phyloP scores from a whole-genome alignment of 2,797 vertebrate species.

The Esox masquinongy region DNA sequence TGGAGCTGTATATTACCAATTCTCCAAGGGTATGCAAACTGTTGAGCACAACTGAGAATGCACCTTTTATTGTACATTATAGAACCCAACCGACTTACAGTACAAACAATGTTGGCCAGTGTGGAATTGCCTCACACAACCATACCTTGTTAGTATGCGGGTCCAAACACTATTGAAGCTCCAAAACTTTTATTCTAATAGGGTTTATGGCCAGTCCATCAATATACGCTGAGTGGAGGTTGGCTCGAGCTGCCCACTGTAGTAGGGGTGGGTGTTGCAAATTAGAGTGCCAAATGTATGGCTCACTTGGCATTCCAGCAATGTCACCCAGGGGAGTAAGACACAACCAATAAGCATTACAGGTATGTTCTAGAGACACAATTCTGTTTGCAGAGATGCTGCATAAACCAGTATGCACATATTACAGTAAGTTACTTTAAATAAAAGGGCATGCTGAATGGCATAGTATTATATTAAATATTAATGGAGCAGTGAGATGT shows the following conservation, averaged over 20 bases:
- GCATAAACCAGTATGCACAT: no score
- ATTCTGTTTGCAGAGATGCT: no score
- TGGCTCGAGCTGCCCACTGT: constrained; percentile 44
- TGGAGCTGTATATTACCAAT: no score
- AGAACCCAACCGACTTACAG: constrained; percentile 19
- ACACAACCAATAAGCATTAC: no score
- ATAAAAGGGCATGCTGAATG: no score
- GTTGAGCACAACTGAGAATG: no score
- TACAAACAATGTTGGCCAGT: constrained; percentile 34
- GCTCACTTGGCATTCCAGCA: no score
- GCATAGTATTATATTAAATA: neutral
- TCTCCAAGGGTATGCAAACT: no score
- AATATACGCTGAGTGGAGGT: constrained; percentile 48
- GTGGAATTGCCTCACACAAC: constrained; percentile 26
- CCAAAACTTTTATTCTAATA: constrained; percentile 61
- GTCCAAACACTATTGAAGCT: constrained; percentile 35
- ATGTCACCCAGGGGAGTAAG: no score
- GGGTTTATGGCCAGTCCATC: constrained; percentile 60
- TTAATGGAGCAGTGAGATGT: constrained; percentile 47
- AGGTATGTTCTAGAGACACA: no score
- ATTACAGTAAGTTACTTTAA: no score
- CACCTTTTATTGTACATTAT: neutral
- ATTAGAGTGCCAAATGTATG: no score
- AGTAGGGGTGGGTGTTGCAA: constrained; percentile 38
- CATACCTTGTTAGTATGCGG: constrained; percentile 50